Evolutionary conservation across 2,113 vertebrate species (phyloP), one percentile per base, ranked within the genome.

Genomic region (Nesogale talazaci): DNA sequence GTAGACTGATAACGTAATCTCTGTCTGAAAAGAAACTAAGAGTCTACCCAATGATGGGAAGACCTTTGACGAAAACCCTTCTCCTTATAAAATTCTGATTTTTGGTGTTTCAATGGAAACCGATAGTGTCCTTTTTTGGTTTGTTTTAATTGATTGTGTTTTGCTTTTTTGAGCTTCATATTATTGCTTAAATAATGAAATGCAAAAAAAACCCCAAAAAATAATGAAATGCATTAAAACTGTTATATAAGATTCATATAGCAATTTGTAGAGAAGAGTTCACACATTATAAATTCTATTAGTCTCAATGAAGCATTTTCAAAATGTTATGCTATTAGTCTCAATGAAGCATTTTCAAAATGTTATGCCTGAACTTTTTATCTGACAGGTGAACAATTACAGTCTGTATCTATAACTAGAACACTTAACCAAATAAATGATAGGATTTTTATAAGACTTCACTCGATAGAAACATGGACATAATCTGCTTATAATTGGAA

Each of bases 401-500:
- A 46, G 61, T 61, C 27, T 17, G 34, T 40, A 77, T 70, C 16
- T 76, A 7, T 86, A 92, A 46, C 31, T 93, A 15, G 74, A 83
- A 82, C 95, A 52, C n/a, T 19, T 92, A 83, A 82, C 61, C 87
- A 77, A 85, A 74, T 93, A 61, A 61, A 61, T 61, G 59, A 61
- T 61, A 61, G 19, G 59, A 61, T 61, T 20, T 52, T 52, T 52
- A 85, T 38, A 89, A 25, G 83, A 40, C 36, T 81, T 96, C 83
- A 59, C 69, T 85, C 40, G 40, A 0, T 69, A 91, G 92, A 92
- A 88, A 75, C 29, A 40, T 2, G 83, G 94, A 78, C 1, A 7
- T 67, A 95, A 88, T 95, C 92, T 94, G 17, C 93, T 65, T 91
- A 40, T 89, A 29, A 81, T 77, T 63, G 25, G 63, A 83, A 56